phyloP scores from a whole-genome alignment of 2,888 invertebrate species.

The Meganola albula region DNA sequence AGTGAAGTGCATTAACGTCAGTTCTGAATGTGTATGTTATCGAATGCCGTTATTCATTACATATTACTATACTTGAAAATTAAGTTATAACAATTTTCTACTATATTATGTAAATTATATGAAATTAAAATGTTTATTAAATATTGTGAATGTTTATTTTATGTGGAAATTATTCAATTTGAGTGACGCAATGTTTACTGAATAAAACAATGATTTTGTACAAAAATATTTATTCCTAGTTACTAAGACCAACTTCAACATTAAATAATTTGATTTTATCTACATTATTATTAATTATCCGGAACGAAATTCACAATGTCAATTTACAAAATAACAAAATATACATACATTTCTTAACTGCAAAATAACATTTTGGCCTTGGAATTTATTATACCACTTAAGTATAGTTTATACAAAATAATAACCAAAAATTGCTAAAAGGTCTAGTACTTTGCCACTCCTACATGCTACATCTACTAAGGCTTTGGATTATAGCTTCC shows the following conservation, averaged over 20 bases:
- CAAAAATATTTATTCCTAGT: conserved; percentile 28
- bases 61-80: conserved; percentile 17
- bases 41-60: conserved; percentile 13
- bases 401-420: too few relatives aligned
- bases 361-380: too few relatives aligned
- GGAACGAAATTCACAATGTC: too few relatives aligned
- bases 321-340: too few relatives aligned
- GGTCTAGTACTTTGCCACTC: too few relatives aligned
- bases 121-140: conserved; percentile 35
- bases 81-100: conserved; percentile 30
- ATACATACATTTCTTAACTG: too few relatives aligned
- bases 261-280: conserved; percentile 8
- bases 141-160: conserved; percentile 14
- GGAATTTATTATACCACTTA: too few relatives aligned
- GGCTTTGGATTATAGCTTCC: conserved; percentile 9
- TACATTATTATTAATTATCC: too few relatives aligned
- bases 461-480: too few relatives aligned
- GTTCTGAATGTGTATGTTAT: conserved; percentile 36
- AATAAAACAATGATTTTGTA: conserved; percentile 7
- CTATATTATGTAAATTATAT: conserved; percentile 34
- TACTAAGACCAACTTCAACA: conserved; percentile 20
- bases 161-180: conserved; percentile 3
- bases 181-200: background rate
- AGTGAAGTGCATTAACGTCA: conserved; percentile 25
- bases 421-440: too few relatives aligned